Base-by-base conservation (phyloP, 2,797 vertebrate genomes). In the Brachyalestes nurse region DNA sequence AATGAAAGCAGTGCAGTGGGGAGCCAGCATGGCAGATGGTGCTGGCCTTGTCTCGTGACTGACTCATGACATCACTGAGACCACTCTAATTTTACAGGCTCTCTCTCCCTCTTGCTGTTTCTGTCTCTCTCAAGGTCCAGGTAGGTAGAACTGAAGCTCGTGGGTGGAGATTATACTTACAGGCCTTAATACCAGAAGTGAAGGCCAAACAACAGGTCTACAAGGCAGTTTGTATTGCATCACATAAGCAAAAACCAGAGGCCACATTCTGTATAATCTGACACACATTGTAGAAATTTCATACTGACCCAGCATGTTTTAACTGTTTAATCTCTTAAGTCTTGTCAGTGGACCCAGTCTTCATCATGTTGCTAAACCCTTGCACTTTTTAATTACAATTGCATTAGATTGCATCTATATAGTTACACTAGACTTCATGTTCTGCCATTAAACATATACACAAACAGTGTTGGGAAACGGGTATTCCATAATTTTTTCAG, bases 21-120 rank as follows among this genome's bases (percentile, higher is more conserved):
- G 88, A 90, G 87, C 85, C 79, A 91, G 81, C 85, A 79, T 74
- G 83, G 91, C 93, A 94, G 92, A 94, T 94, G 93, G 93, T 88
- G 82, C 60, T 81, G 84, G 90, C 85, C 85, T 81, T 61, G 47
- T 77, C 83, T 81, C 76, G 34, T 84, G 71, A 80, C 90, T 91
- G 89, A 89, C 89, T 90, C 84, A 70, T 88, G 89, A 90, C 84
- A 85, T 88, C 86, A 49, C 69, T 77, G 85, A 86, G 88, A 88
- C 86, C 85, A 88, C 79, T 51, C 65, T 62, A 80, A 87, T 83
- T 86, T 88, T 88, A 86, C 90, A 90, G 84, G 70, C 74, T 19
- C 28, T 58, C 40, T n/a, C 45, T 72, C 61, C 60, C 71, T 74
- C 57, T 42, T 55, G 76, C 38, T 76, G 16, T 57, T 25, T 66